Evolutionary conservation across 2,888 invertebrate genomes (phyloP), one percentile per base, ranked within the genome.

Genomic region (Lycia hirtaria): DNA sequence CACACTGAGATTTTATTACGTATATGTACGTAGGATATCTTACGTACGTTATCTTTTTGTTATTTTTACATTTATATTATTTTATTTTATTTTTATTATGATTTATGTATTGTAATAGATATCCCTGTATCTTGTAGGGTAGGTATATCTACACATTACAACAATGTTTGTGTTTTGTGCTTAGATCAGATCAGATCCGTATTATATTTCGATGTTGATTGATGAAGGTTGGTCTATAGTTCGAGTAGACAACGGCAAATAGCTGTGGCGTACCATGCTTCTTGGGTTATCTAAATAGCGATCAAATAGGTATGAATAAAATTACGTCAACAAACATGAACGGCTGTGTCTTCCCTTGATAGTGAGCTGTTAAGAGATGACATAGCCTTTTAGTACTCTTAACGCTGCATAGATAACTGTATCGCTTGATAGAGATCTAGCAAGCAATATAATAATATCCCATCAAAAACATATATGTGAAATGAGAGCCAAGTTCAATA

Each of bases 121-220:
- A 17, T n/a, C n/a, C n/a, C n/a, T 33, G 7, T 33, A 7, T 33
- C n/a, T 6, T 17, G 33, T 14, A 2, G 9, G 15, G 6, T 33
- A 15, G 7, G 12, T 35, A 35, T 3, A 5, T n/a, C 1, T 12
- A 22, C 26, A 17, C 17, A 41, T 17, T 10, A 26, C 14, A 26
- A 26, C 26, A 15, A 17, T 41, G 17, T 19, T 30, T 24, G 26
- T 43, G 41, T 43, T 24, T 43, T 43, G 41, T 43, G 26, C 17
- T 20, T 30, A 19, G 19, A n/a, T 32, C 30, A 41, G 26, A 41
- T 41, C 24, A 26, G 15, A 47, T 17, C 24, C 10, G 17, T 47
- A 47, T 47, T 35, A 26, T 35, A 14, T 35, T 47, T 24, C 50
- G 15, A 41, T 22, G 33, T 33, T 51, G 50, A 51, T 51, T 51